Evolutionary conservation across 1,140 invertebrate species (phyloP).

Genomic region (Drosophila ohnishii): DNA sequence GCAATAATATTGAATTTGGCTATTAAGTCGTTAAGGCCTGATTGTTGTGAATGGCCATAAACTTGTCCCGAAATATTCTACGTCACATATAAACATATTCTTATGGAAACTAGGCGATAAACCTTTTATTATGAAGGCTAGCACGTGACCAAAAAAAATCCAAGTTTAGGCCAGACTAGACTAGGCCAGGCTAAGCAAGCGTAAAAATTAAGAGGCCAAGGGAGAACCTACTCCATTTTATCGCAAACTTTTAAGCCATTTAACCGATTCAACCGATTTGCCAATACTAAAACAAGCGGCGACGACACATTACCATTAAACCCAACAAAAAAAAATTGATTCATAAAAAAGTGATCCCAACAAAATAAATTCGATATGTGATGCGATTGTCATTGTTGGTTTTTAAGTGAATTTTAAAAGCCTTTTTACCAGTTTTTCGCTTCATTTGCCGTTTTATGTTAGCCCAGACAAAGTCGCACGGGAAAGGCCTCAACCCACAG

Average conservation of each 20-base stretch:
- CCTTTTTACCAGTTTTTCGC: slow-evolving; percentile 76
- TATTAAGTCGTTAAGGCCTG: slow-evolving; percentile 76
- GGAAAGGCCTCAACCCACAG: slow-evolving; percentile 5
- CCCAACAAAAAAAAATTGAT: slow-evolving; percentile 54
- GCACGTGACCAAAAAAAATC: slow-evolving; percentile 48
- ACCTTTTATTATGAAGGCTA: slow-evolving; percentile 51
- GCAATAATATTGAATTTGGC: slow-evolving; percentile 77
- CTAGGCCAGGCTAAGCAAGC: slow-evolving; percentile 35
- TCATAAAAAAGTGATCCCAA: slow-evolving; percentile 59
- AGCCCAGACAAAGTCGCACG: slow-evolving; percentile 32
- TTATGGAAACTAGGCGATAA: slow-evolving; percentile 40
- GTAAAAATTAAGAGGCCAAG: slow-evolving; percentile 50
- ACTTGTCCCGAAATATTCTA: slow-evolving; percentile 26
- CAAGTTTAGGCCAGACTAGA: slow-evolving; percentile 4
- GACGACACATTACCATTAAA: slow-evolving; percentile 51
- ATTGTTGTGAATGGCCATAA: slow-evolving; percentile 53
- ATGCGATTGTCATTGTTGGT: slow-evolving; percentile 68
- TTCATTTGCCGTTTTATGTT: slow-evolving; percentile 77
- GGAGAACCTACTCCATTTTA: slow-evolving; percentile 45
- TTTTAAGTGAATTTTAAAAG: slow-evolving; percentile 82
- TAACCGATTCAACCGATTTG: slow-evolving; percentile 78
- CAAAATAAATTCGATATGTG: slow-evolving; percentile 61
- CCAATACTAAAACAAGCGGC: slow-evolving; percentile 64
- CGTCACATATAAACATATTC: slow-evolving; percentile 31
- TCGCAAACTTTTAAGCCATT: slow-evolving; percentile 77